phyloP scores from a whole-genome alignment of 64 coral and sea anemone genomes.

The Dendronephthya gigantea region DNA sequence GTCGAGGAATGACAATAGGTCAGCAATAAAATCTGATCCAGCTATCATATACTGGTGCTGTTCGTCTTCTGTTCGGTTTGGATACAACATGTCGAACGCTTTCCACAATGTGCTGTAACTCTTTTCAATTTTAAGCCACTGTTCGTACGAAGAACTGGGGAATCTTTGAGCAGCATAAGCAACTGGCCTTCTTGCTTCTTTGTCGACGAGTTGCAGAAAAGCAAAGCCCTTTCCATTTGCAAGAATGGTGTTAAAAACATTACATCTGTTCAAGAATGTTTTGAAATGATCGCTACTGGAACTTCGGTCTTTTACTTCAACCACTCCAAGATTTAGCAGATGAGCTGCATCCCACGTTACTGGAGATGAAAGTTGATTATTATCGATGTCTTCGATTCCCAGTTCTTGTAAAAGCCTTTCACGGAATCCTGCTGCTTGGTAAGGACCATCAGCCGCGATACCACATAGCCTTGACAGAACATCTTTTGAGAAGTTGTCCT shows the following conservation, averaged over 20 bases:
- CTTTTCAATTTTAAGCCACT: background rate
- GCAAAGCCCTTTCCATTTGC: background rate
- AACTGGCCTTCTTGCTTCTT: background rate
- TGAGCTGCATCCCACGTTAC: background rate
- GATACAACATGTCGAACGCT: background rate
- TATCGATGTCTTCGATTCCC: background rate
- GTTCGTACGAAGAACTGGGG: background rate
- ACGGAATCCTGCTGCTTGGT: background rate
- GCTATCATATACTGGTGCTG: background rate
- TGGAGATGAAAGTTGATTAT: background rate
- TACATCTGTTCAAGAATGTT: background rate
- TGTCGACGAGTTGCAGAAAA: background rate
- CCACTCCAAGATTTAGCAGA: background rate
- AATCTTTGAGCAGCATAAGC: background rate
- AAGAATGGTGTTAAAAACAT: background rate
- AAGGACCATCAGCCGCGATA: background rate
- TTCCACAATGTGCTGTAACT: background rate
- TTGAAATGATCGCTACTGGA: background rate
- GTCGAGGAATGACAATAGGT: background rate
- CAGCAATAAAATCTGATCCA: constrained; percentile 3
- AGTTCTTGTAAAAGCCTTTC: background rate
- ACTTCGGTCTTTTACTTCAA: background rate
- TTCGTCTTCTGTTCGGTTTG: background rate
- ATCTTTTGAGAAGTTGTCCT: constrained; percentile 1
- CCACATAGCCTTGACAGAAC: background rate